These are phyloP conservation scores for Sinosuthora webbiana DNA, from an alignment of 2,113 vertebrate genomes.

Conservation along the genomic window DNA sequence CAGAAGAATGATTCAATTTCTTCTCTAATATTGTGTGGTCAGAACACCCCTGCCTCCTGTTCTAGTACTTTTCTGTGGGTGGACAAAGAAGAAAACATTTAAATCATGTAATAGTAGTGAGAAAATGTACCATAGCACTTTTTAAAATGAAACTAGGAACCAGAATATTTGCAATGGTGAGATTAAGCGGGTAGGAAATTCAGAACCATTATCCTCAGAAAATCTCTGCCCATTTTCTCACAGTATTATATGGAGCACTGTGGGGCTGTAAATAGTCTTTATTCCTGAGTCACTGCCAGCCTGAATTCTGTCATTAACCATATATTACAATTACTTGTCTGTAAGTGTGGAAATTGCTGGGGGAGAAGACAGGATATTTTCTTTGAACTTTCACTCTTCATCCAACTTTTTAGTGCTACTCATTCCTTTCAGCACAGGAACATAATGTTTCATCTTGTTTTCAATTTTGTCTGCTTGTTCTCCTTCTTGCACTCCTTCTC, in stretches of 20 bases:
- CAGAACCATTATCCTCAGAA: neutral
- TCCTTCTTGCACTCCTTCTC: neutral
- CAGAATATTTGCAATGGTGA: neutral
- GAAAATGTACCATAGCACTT: neutral
- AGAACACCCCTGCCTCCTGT: neutral
- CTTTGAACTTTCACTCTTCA: neutral
- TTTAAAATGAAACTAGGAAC: neutral
- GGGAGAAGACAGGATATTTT: neutral
- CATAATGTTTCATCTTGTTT: neutral
- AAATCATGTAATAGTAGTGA: neutral
- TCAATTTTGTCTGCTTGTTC: neutral
- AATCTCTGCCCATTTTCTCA: neutral
- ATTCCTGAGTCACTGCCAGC: fast-evolving
- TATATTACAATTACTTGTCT: neutral
- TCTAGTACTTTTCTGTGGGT: neutral
- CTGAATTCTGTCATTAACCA: neutral
- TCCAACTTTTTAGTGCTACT: neutral
- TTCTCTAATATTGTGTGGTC: neutral
- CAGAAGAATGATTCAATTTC: neutral
- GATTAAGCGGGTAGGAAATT: neutral
- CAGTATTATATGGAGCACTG: neutral
- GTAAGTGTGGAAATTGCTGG: neutral
- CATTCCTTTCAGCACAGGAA: neutral
- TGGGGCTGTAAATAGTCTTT: neutral
- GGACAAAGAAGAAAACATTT: neutral